Evolutionary conservation across 2,797 vertebrate species (phyloP).

Genomic region (Pterois miles): DNA sequence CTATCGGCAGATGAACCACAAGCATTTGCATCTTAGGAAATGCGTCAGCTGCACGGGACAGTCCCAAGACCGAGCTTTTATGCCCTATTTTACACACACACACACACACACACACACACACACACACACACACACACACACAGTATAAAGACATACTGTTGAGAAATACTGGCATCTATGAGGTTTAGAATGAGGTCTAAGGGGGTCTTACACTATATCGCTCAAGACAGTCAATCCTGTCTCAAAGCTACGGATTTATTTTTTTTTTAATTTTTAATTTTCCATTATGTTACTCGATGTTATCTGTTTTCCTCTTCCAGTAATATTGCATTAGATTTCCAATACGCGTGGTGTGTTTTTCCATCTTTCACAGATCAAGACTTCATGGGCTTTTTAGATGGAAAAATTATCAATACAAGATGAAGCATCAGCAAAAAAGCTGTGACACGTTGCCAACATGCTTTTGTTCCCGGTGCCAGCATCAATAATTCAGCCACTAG

Average conservation of each 20-base stretch:
- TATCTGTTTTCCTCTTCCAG: conserved; percentile 73
- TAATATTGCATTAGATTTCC: conserved; percentile 77
- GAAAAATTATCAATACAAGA: conserved; percentile 80
- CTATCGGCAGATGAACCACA: conserved; percentile 49
- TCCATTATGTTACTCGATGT: conserved; percentile 54
- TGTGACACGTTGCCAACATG: conserved; percentile 76
- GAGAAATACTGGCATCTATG: neutral
- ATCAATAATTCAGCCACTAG: conserved; percentile 82
- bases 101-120: neutral
- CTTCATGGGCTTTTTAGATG: conserved; percentile 77
- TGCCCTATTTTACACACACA: conserved; percentile 16
- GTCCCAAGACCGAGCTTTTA: conserved; percentile 58
- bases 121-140: neutral
- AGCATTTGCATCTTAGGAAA: conserved; percentile 88
- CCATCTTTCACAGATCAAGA: conserved; percentile 81
- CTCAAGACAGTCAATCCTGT: neutral
- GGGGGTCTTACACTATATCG: neutral
- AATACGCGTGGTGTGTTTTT: conserved; percentile 75
- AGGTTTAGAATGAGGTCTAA: neutral
- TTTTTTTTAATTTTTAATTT: conserved; percentile 24
- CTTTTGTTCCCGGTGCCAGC: conserved; percentile 74
- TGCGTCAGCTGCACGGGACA: conserved; percentile 76
- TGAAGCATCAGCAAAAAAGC: conserved; percentile 79
- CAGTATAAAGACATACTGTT: neutral
- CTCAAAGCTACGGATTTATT: conserved; percentile 11